Conservation (phyloP, 2,888 invertebrate genomes). For the Pseudeuparius sepicola region DNA sequence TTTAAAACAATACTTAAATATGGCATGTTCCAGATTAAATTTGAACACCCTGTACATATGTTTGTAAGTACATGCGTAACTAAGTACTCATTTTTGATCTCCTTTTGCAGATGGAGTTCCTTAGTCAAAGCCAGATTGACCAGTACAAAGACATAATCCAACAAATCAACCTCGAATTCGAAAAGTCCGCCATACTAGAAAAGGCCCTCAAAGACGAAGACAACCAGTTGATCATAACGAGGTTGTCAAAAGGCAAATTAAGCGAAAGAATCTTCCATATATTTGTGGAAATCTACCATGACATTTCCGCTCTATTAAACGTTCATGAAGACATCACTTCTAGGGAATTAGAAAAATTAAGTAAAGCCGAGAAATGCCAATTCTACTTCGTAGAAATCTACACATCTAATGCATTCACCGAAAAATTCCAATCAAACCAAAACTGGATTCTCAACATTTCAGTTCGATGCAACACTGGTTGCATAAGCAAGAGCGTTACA, state of each 20-base stretch:
- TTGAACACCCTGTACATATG: too few species aligned
- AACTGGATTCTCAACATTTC: conserved; percentile 28
- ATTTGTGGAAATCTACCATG: conserved; percentile 31
- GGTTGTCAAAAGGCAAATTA: conserved; percentile 23
- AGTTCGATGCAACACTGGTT: conserved; percentile 18
- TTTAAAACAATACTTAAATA: too few species aligned
- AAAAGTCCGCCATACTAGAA: conserved; percentile 26
- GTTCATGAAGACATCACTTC: conserved; percentile 23
- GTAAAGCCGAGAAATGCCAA: conserved; percentile 22
- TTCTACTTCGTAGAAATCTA: conserved; percentile 33
- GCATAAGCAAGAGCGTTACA: conserved; percentile 19
- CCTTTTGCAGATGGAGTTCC: conserved; percentile 25
- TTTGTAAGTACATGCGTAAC: too few species aligned
- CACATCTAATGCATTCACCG: conserved; percentile 28
- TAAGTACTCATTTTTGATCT: too few species aligned
- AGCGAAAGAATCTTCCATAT: conserved; percentile 28
- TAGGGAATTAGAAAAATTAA: too few species aligned
- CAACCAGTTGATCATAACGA: conserved; percentile 26
- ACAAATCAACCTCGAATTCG: conserved; percentile 30
- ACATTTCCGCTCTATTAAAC: conserved; percentile 29
- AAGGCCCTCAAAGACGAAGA: conserved; percentile 26
- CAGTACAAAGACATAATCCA: conserved; percentile 30
- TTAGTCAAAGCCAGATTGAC: conserved; percentile 23
- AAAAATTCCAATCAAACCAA: conserved; percentile 26
- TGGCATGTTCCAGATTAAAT: too few species aligned